Evolutionary conservation across 2,797 vertebrate species (phyloP).

Genomic region (Mus spretus): DNA sequence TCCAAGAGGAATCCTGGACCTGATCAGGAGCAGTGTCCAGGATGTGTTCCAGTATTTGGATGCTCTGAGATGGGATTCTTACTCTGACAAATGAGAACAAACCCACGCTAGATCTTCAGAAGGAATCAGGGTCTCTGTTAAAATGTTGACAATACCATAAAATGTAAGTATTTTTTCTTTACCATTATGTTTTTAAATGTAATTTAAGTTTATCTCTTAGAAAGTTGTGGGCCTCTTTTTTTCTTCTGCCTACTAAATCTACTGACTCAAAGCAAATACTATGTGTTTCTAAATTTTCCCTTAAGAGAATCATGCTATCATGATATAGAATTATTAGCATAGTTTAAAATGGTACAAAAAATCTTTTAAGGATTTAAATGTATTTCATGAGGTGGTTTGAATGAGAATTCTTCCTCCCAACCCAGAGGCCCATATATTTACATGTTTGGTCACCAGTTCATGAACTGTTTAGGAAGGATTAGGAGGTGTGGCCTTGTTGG

Average conservation of each 20-base stretch:
- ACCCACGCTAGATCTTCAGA: neutral
- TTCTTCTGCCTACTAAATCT: neutral
- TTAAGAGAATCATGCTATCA: conserved; percentile 20
- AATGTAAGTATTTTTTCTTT: conserved; percentile 25
- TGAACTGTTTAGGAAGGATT: neutral
- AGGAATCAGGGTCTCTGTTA: neutral
- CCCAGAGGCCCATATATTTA: neutral
- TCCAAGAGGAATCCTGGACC: neutral
- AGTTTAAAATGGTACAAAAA: conserved; percentile 33
- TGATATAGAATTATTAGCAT: conserved; percentile 16
- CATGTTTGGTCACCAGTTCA: neutral
- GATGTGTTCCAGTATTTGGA: neutral
- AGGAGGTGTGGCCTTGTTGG: neutral
- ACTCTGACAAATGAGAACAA: neutral
- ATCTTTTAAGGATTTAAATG: neutral
- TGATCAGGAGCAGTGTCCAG: neutral
- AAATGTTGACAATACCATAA: conserved; percentile 1
- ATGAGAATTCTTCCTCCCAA: neutral
- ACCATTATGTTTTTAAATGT: conserved; percentile 7
- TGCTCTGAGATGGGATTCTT: conserved; percentile 5
- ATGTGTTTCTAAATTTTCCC: conserved; percentile 34
- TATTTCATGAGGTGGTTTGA: neutral
- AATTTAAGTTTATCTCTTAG: neutral
- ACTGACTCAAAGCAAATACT: conserved; percentile 49
- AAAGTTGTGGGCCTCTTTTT: neutral